Evolutionary conservation across 2,797 vertebrate species (phyloP).

Genomic region (Myripristis murdjan): DNA sequence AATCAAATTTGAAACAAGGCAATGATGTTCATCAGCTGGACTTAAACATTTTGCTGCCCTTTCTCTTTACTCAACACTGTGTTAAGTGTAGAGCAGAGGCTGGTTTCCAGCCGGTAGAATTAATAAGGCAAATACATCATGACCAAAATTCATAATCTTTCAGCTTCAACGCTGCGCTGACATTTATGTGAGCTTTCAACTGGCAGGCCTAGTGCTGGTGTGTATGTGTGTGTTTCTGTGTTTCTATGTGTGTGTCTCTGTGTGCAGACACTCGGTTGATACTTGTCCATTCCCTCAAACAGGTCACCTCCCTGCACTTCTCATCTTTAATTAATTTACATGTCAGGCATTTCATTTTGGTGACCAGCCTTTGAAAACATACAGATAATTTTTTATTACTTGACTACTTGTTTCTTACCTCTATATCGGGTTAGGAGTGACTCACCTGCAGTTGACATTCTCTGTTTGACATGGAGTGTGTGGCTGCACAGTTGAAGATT

Average conservation of each 20-base stretch:
- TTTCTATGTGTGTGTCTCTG: conserved; percentile 14
- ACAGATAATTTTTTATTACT: conserved; percentile 2
- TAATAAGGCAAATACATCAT: conserved; percentile 28
- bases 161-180: conserved; percentile 18
- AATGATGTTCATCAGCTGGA: neutral
- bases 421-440: neutral
- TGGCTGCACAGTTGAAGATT: neutral
- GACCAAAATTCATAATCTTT: conserved; percentile 36
- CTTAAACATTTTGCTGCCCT: neutral
- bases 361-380: neutral
- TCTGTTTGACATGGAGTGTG: conserved; percentile 1
- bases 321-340: conserved; percentile 27
- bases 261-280: neutral
- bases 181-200: conserved; percentile 37
- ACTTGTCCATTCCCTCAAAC: conserved; percentile 5
- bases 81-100: conserved; percentile 1
- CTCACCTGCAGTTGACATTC: conserved; percentile 25
- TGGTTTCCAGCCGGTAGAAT: conserved; percentile 12
- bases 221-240: neutral
- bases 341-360: neutral
- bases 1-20: neutral
- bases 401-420: conserved; percentile 4
- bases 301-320: conserved; percentile 4
- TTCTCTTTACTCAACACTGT: neutral
- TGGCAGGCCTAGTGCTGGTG: conserved; percentile 11